Evolutionary conservation across 2,888 invertebrate species (phyloP), one percentile per base, ranked within the genome.

Genomic region (Cephus pulcher): DNA sequence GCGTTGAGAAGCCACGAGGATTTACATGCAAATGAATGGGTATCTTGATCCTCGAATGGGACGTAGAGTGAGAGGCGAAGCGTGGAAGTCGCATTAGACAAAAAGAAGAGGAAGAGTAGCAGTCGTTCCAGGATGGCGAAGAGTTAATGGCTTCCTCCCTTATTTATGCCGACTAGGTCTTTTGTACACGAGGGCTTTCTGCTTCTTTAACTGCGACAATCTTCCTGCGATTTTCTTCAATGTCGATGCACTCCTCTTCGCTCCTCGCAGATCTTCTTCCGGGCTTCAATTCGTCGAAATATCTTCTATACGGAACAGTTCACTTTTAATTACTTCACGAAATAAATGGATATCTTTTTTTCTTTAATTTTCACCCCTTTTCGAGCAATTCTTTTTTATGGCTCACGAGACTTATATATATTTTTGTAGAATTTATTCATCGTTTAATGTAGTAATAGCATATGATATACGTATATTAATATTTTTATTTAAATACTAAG

Each of bases 41-140:
- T 78, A 79, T 80, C 81, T 86, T 85, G 83, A 86, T 86, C 82
- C 79, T 79, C 80, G 77, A 12, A 37, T 35, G 79, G 77, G 81
- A 79, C 9, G 6, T 23, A 23, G 56, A 56, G 23, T 9, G 56
- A 56, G 56, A 56, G 2, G 23, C 9, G 9, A 23, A 56, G 23
- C 56, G 56, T 56, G 56, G 56, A 9, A 23, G 56, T 56, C 56
- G 56, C 56, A 56, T 56, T 56, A 56, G 56, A 56, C 56, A 56
- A 56, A 56, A 56, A 9, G 56, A 56, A 56, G 9, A 56, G 9
- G 56, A 56, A 56, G 56, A 56, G 56, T 23, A 56, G 9, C 9
- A 9, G 9, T 56, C 9, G 56, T 56, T 56, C 56, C 56, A 15
- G 34, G 40, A 74, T 34, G 35, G 79, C 79, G 78, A 76, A 78